A percentile compares a stretch with the other conserved stretches of the same genome.
These are phyloP conservation scores for Martes martes DNA, from an alignment of 2,113 vertebrate genomes.

Conservation along the genomic window DNA sequence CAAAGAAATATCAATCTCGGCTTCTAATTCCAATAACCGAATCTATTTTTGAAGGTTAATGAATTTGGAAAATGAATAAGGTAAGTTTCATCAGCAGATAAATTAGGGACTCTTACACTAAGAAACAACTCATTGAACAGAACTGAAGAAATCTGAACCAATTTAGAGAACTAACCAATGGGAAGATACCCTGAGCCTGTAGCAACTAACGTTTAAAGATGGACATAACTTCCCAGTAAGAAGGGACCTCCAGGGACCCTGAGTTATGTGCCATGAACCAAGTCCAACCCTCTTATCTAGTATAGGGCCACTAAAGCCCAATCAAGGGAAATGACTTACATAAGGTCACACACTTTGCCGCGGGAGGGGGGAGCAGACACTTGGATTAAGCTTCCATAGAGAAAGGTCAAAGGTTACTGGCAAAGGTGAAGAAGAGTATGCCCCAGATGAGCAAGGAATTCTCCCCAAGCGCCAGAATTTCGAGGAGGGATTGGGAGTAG, in stretches of 20 bases:
- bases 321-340: neutral
- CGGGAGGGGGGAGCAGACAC: neutral
- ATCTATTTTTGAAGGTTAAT: slow-evolving; percentile 6
- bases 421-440: neutral
- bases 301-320: neutral
- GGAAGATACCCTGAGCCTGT: neutral
- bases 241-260: neutral
- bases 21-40: neutral
- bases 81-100: slow-evolving; percentile 33
- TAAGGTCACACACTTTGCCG: neutral
- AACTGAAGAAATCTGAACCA: neutral
- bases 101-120: neutral
- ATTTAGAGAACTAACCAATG: neutral
- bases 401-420: neutral
- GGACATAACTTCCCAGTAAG: neutral
- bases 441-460: neutral
- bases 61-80: slow-evolving; percentile 41
- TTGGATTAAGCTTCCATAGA: neutral
- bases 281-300: neutral
- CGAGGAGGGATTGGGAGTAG: neutral
- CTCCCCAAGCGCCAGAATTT: neutral
- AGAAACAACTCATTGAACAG: slow-evolving; percentile 2
- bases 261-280: neutral
- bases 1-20: neutral
- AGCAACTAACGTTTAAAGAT: neutral